These are phyloP conservation scores for Epinephelus awoara DNA, from an alignment of 2,797 vertebrate species.

Conservation along the genomic window DNA sequence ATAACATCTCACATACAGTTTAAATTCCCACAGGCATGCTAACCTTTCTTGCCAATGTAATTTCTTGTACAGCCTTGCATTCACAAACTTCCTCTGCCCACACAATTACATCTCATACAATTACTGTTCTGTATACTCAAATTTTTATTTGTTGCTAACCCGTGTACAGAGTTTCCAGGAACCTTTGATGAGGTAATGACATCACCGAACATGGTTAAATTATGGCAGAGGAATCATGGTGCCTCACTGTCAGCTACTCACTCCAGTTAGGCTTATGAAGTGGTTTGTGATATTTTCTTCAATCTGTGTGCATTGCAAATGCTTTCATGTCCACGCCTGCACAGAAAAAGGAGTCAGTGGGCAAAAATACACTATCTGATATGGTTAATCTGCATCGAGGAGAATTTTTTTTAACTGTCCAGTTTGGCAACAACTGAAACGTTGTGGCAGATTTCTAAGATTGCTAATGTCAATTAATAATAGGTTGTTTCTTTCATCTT, in stretches of 20 bases:
- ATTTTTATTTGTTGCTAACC: background rate
- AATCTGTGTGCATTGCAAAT: background rate
- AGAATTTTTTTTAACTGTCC: background rate
- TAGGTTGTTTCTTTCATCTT: background rate
- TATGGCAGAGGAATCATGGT: background rate
- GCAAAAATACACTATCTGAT: background rate
- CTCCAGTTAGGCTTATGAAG: background rate
- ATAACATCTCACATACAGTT: background rate
- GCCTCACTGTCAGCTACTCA: background rate
- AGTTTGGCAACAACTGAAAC: background rate
- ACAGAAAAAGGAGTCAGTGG: background rate
- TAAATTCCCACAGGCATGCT: background rate
- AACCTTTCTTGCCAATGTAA: background rate
- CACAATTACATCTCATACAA: background rate
- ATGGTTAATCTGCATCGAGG: background rate
- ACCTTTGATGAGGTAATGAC: background rate
- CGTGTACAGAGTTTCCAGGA: background rate
- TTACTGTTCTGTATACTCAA: background rate
- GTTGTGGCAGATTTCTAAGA: background rate
- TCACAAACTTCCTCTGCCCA: background rate
- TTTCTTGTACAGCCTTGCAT: background rate
- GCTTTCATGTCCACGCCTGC: background rate
- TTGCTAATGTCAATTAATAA: background rate
- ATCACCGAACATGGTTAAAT: background rate
- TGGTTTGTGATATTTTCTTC: background rate